These are phyloP conservation scores for Rynchops niger DNA, from an alignment of 2,113 vertebrate species.

Conservation along the genomic window DNA sequence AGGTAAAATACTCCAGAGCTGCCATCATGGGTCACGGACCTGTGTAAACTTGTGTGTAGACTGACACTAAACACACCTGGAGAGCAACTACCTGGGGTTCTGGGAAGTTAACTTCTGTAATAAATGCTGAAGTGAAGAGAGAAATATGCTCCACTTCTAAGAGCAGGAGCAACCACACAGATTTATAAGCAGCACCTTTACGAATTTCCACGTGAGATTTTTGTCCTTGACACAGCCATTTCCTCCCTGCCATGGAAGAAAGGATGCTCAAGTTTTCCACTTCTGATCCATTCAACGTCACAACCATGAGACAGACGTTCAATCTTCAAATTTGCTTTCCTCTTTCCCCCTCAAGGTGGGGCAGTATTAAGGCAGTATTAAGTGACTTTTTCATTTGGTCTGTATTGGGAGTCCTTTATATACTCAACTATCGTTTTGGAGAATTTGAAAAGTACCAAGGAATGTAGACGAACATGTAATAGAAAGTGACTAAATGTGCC, in stretches of 20 bases:
- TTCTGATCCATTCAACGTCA: background rate
- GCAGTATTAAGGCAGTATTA: background rate
- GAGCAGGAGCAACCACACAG: background rate
- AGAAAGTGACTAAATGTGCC: background rate
- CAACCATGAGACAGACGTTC: background rate
- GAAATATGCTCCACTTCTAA: background rate
- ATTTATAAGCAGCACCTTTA: background rate
- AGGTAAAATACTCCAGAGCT: background rate
- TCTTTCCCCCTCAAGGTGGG: background rate
- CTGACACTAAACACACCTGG: background rate
- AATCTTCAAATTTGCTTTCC: background rate
- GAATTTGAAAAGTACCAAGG: background rate
- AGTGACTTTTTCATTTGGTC: background rate
- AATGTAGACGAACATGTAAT: background rate
- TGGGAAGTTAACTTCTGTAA: background rate
- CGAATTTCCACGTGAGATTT: background rate
- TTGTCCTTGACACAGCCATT: background rate
- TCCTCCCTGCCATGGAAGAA: background rate
- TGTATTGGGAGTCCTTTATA: background rate
- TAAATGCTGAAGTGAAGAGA: background rate
- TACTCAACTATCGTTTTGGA: background rate
- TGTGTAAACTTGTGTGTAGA: background rate
- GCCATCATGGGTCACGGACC: background rate
- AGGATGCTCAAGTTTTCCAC: background rate
- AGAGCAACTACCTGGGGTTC: background rate